Evolutionary conservation across 2,888 invertebrate genomes (phyloP), one percentile per base, ranked within the genome.

Genomic region (Drosophila lutescens): DNA sequence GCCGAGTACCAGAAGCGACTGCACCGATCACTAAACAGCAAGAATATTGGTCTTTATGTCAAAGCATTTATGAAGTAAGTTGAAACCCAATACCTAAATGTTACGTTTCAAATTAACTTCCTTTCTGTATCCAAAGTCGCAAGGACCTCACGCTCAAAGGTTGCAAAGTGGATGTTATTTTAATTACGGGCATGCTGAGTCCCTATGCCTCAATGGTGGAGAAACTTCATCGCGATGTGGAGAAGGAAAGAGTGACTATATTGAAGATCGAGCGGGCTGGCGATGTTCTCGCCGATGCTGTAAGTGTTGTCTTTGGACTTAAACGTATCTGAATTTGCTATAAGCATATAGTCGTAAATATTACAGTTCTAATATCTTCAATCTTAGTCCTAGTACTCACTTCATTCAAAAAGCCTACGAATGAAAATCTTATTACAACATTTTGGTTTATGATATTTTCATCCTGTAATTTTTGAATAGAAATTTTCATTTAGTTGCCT

Each of bases 271-370:
- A 97, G 86, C 94, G 95, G 70, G 96, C 95, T 51, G 97, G 97
- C n/a, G 97, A 97, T 92, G 97, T 97, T 7, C 93, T 98, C 69
- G 94, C 95, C 74, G 97, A 98, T 93, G 95, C 96, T 90, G 97
- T 97, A 89, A 94, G 95, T 79, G 26, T 9, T 17, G 8, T 23
- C 8, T 6, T 8, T 44, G 2, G 23, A 23, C 4, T 23, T 26
- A 30, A 30, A 2, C 2, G 30, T 30, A 8, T 30, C 30, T 7
- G 30, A 30, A 30, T 30, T 26, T 6, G 4, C 26, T 26, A 26
- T 6, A 6, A 26, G 5, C 5, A 26, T 26, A 6, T 26, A 5
- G 5, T 26, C 26, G 26, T 26, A 5, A 26, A 26, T 26, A 26
- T 6, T 26, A 6, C 2, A 26, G 4, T 23, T 23, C 4, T 26